phyloP scores from a whole-genome alignment of 2,888 invertebrate genomes.

The Oscheius sp. region DNA sequence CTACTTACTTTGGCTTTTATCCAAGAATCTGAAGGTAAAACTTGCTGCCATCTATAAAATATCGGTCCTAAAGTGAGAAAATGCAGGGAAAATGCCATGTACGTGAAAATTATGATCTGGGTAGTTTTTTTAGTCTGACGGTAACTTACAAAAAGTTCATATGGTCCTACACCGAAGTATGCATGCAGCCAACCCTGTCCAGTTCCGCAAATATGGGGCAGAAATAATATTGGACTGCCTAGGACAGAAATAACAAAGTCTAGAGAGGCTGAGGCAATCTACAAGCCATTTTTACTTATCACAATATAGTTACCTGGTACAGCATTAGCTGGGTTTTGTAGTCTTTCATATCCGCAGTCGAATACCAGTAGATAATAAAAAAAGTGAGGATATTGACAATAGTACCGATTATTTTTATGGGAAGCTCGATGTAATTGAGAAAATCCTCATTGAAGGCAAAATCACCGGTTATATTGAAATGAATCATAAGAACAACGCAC shows the following conservation, averaged over 20 bases:
- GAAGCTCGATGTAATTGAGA: neutral
- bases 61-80: neutral
- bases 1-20: neutral
- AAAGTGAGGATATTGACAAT: neutral
- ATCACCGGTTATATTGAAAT: neutral
- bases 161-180: neutral
- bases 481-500: too few species aligned
- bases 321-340: neutral
- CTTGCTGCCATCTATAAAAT: slow-evolving; percentile 11
- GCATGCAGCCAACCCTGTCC: neutral
- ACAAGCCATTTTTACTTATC: neutral
- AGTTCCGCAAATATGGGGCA: neutral
- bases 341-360: slow-evolving; percentile 11
- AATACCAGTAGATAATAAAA: neutral
- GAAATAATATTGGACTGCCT: neutral
- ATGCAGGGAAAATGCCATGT: neutral
- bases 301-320: neutral
- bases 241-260: neutral
- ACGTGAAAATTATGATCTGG: neutral
- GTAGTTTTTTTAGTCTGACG: neutral
- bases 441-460: slow-evolving; percentile 11
- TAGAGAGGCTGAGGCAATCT: neutral
- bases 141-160: neutral
- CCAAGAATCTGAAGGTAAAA: neutral
- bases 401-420: neutral